A percentile compares a stretch with the other conserved stretches of the same genome.
Conservation (phyloP, 2,888 invertebrate species). For the Acrobasis suavella region DNA sequence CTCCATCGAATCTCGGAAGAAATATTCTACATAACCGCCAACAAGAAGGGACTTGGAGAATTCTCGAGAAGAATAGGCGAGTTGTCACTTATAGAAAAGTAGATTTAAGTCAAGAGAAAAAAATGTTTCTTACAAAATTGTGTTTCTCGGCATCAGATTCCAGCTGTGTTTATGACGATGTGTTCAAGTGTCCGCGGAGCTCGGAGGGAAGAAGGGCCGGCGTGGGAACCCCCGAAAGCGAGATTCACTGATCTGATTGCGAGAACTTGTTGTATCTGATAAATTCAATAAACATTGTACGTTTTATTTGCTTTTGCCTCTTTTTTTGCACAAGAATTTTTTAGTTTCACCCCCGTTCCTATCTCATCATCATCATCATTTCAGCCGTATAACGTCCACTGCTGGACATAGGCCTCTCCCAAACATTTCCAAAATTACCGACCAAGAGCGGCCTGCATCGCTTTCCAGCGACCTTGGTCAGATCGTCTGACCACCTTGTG, state of each 20-base stretch:
- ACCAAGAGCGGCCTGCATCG: too few relatives aligned
- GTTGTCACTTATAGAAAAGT: conserved; percentile 49
- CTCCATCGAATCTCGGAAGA: conserved; percentile 55
- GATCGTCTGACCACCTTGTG: too few relatives aligned
- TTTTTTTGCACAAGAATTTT: background rate
- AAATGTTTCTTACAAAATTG: conserved; percentile 35
- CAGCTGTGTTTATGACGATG: conserved; percentile 43
- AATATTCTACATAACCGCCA: conserved; percentile 55
- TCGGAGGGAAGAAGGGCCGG: conserved; percentile 50
- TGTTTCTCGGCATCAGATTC: conserved; percentile 54
- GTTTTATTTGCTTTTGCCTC: background rate
- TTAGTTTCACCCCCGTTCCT: too few relatives aligned
- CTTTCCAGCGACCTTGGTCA: too few relatives aligned
- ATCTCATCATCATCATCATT: too few relatives aligned
- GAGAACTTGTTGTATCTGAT: background rate
- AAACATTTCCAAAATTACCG: too few relatives aligned
- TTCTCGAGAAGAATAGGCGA: conserved; percentile 67
- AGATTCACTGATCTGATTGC: background rate
- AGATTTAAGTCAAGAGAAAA: conserved; percentile 28
- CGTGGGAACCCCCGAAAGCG: conserved; percentile 27
- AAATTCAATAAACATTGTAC: background rate
- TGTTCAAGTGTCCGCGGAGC: conserved; percentile 56
- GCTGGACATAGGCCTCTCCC: too few relatives aligned
- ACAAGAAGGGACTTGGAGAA: conserved; percentile 60
- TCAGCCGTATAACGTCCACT: too few relatives aligned